Percentiles rank a stretch among this genome's conserved stretches.
Evolutionary conservation across 2,888 invertebrate species (phyloP).

Genomic region (Shargacucullia verbasci): DNA sequence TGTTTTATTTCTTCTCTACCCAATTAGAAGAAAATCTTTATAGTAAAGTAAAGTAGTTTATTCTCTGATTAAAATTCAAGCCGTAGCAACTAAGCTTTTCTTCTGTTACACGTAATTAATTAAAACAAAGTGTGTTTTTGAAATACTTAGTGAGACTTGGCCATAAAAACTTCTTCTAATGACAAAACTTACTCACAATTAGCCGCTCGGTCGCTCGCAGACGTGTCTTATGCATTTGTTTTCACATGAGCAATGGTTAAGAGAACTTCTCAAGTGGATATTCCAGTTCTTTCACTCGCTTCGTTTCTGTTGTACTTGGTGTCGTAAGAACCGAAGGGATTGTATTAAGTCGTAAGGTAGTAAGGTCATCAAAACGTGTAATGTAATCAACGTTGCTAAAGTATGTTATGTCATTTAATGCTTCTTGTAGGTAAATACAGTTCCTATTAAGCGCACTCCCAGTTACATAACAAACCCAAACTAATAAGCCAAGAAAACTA

Average conservation of each 20-base stretch:
- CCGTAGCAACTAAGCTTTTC: not conserved
- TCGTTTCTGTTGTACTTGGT: slow-evolving; percentile 11
- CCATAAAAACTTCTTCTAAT: slow-evolving; percentile 36
- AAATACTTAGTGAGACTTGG: slow-evolving; percentile 12
- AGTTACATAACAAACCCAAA: too few species aligned
- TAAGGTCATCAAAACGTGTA: too few species aligned
- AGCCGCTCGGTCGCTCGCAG: not conserved
- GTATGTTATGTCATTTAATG: too few species aligned
- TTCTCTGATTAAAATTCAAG: not conserved
- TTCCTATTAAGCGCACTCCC: too few species aligned
- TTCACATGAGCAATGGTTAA: slow-evolving; percentile 33
- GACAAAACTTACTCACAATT: slow-evolving; percentile 28
- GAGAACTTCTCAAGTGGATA: slow-evolving; percentile 35
- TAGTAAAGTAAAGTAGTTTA: not conserved
- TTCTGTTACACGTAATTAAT: not conserved
- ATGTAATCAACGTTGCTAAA: too few species aligned
- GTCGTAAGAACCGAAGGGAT: not conserved
- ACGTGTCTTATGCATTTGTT: slow-evolving; percentile 16
- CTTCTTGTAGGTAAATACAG: too few species aligned
- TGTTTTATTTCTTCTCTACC: too few species aligned
- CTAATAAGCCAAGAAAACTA: too few species aligned
- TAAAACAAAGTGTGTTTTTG: slow-evolving; percentile 7
- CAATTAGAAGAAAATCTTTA: too few species aligned
- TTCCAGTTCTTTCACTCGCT: slow-evolving; percentile 15
- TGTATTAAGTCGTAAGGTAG: too few species aligned